These are phyloP conservation scores for Tauraco hartlaubi DNA, from an alignment of 2,797 vertebrate species.

Conservation along the genomic window DNA sequence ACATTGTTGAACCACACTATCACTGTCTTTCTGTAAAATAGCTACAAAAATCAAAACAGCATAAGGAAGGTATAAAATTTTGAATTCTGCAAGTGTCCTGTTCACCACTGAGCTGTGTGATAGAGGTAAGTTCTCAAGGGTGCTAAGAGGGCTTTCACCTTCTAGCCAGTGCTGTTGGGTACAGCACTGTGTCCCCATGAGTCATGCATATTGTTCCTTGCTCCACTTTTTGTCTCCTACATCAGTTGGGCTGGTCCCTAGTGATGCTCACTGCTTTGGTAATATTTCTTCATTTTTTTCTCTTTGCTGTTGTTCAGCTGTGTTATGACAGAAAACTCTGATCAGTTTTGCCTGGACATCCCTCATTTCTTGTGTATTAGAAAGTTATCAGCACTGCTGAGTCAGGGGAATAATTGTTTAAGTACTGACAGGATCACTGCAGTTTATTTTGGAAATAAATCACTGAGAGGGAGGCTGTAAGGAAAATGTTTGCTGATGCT, in stretches of 20 bases:
- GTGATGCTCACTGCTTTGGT: not conserved
- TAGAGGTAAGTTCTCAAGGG: not conserved
- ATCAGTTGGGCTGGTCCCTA: not conserved
- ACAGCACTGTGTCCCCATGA: not conserved
- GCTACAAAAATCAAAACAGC: not conserved
- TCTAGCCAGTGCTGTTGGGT: not conserved
- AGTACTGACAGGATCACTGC: not conserved
- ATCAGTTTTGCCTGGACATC: not conserved
- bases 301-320: not conserved
- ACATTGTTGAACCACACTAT: not conserved
- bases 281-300: not conserved
- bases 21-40: not conserved
- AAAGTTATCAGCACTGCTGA: not conserved
- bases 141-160: not conserved
- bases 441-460: slow-evolving; percentile 29
- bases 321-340: not conserved
- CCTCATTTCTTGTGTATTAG: not conserved
- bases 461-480: not conserved
- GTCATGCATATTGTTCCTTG: not conserved
- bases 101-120: not conserved
- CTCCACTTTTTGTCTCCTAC: not conserved
- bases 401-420: not conserved
- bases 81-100: not conserved
- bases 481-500: not conserved
- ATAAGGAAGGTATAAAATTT: not conserved